Percentiles rank a stretch among this genome's conserved stretches.
Evolutionary conservation across 2,888 invertebrate genomes (phyloP).

Genomic region (Drosophila diplacantha): DNA sequence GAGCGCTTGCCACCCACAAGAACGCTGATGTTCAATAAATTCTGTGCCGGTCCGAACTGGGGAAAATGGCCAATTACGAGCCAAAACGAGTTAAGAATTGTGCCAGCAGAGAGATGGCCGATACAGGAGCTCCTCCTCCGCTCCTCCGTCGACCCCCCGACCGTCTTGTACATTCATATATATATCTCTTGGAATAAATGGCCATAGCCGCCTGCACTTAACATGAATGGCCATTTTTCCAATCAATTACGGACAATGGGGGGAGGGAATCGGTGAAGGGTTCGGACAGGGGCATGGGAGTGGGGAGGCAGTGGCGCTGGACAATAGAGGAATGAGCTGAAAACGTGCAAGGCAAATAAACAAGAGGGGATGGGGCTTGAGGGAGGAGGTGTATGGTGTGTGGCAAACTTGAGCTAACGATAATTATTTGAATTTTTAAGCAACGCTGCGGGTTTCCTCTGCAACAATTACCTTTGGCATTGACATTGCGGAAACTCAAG

Average conservation of each 20-base stretch:
- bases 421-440: constrained; percentile 44
- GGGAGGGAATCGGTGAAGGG: background rate
- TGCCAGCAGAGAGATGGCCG: constrained; percentile 39
- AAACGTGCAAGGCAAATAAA: constrained; percentile 29
- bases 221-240: constrained; percentile 66
- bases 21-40: constrained; percentile 68
- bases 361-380: background rate
- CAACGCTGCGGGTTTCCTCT: constrained; percentile 1
- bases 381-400: background rate
- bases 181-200: constrained; percentile 32
- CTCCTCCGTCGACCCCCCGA: background rate
- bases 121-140: constrained; percentile 22
- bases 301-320: constrained; percentile 3
- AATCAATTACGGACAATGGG: constrained; percentile 60
- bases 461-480: constrained; percentile 40
- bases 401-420: constrained; percentile 12
- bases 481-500: constrained; percentile 27
- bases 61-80: constrained; percentile 70
- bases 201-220: constrained; percentile 53
- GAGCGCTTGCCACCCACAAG: constrained; percentile 18
- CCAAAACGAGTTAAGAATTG: constrained; percentile 66
- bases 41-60: constrained; percentile 45
- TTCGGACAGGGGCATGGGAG: background rate
- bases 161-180: constrained; percentile 1
- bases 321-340: constrained; percentile 19